A percentile compares a stretch with the other conserved stretches of the same genome.
Evolutionary conservation across 2,113 vertebrate species (phyloP).

Genomic region (Rattus rattus): DNA sequence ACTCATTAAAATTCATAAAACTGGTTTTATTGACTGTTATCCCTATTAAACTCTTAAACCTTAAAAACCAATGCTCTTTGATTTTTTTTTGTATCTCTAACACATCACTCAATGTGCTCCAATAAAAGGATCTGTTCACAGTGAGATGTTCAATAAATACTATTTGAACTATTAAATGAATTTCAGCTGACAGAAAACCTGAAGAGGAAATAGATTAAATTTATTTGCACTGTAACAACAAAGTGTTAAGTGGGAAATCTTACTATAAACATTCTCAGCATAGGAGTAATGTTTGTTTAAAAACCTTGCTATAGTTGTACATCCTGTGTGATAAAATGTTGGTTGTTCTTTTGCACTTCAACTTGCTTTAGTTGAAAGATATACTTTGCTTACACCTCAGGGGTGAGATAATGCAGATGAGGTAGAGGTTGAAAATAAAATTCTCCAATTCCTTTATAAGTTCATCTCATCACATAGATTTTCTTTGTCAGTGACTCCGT

Average conservation of each 20-base stretch:
- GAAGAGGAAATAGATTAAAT: neutral
- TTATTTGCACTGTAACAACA: neutral
- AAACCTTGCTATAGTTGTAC: neutral
- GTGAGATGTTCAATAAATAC: neutral
- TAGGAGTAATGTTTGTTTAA: neutral
- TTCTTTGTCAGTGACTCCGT: neutral
- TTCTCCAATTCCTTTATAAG: neutral
- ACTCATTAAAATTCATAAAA: neutral
- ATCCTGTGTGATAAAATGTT: neutral
- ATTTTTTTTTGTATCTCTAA: neutral
- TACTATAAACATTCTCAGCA: neutral
- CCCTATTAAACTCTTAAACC: neutral
- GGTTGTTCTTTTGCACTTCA: neutral
- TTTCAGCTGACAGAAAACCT: conserved; percentile 24
- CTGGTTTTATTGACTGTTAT: neutral
- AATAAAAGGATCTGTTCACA: neutral
- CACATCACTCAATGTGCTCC: neutral
- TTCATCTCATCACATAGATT: neutral
- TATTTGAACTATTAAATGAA: neutral
- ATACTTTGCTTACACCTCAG: neutral
- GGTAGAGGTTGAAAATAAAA: neutral
- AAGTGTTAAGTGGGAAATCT: neutral
- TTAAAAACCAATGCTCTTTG: neutral
- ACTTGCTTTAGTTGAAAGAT: neutral
- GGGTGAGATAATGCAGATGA: neutral